These are phyloP conservation scores for Aix galericulata DNA, from an alignment of 2,113 vertebrate species.

Conservation along the genomic window DNA sequence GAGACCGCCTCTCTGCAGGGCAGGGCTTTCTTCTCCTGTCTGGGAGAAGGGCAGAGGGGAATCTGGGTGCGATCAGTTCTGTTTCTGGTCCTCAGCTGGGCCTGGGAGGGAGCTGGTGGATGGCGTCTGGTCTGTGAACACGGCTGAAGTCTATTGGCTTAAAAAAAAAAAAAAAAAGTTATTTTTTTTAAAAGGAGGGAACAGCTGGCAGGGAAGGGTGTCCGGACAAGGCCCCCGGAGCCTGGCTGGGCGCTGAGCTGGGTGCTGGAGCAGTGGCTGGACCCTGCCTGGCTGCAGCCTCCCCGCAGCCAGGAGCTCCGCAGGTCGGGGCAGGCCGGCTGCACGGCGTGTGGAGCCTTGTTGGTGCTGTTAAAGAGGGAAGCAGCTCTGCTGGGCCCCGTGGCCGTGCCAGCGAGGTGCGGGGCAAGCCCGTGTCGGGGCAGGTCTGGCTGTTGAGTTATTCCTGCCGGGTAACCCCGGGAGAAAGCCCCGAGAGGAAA, in stretches of 20 bases:
- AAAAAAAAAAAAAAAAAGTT: too few species aligned
- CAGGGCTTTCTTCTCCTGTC: not conserved
- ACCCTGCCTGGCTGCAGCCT: not conserved
- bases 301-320: fast-evolving
- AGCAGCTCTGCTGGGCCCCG: not conserved
- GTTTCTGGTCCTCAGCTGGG: not conserved
- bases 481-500: not conserved
- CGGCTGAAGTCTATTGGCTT: not conserved
- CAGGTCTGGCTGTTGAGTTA: not conserved
- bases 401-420: not conserved
- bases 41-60: not conserved
- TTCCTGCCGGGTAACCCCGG: fast-evolving
- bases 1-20: not conserved
- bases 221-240: not conserved
- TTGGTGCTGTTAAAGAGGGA: fast-evolving
- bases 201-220: not conserved
- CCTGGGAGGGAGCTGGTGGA: not conserved
- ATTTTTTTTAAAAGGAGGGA: not conserved
- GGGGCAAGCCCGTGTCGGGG: not conserved
- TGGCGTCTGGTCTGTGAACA: not conserved
- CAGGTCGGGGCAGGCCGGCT: not conserved
- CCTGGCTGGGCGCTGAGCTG: not conserved
- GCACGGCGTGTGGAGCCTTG: fast-evolving
- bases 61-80: not conserved
- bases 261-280: not conserved